Evolutionary conservation across 23 tunicate genomes (phyloP).

Genomic region (Ciona savignyi): DNA sequence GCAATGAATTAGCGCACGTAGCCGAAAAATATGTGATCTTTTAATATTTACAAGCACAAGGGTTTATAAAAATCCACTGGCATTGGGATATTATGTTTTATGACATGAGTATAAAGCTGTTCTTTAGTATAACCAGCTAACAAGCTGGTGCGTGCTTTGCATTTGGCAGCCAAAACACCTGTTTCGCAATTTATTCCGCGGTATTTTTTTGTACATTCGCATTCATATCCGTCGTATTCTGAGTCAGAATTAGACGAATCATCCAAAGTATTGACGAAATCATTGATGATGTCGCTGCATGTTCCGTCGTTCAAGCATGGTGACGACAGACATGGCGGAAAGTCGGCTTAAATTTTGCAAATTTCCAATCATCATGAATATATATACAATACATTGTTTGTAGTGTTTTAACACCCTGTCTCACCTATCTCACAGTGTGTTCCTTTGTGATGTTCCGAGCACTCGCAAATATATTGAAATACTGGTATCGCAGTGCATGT

Average conservation of each 20-base stretch:
- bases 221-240: slow-evolving; percentile 20
- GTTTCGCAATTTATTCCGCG: slow-evolving; percentile 29
- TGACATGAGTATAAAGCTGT: too few relatives aligned
- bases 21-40: too few relatives aligned
- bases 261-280: not conserved
- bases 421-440: slow-evolving; percentile 49
- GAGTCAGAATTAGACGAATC: slow-evolving; percentile 7
- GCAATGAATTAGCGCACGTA: too few relatives aligned
- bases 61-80: too few relatives aligned
- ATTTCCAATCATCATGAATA: not conserved
- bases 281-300: not conserved
- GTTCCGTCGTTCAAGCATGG: slow-evolving; percentile 10
- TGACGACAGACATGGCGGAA: slow-evolving; percentile 5
- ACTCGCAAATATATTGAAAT: slow-evolving; percentile 31
- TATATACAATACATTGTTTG: too few relatives aligned
- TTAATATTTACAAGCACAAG: too few relatives aligned
- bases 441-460: slow-evolving; percentile 24
- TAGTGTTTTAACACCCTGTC: too few relatives aligned
- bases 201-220: slow-evolving; percentile 21
- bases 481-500: not conserved
- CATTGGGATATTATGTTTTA: too few relatives aligned
- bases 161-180: too few relatives aligned
- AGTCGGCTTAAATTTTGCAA: slow-evolving; percentile 8
- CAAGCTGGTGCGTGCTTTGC: too few relatives aligned
- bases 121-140: too few relatives aligned